phyloP scores from a whole-genome alignment of 2,113 vertebrate species.

The Albula glossodonta region DNA sequence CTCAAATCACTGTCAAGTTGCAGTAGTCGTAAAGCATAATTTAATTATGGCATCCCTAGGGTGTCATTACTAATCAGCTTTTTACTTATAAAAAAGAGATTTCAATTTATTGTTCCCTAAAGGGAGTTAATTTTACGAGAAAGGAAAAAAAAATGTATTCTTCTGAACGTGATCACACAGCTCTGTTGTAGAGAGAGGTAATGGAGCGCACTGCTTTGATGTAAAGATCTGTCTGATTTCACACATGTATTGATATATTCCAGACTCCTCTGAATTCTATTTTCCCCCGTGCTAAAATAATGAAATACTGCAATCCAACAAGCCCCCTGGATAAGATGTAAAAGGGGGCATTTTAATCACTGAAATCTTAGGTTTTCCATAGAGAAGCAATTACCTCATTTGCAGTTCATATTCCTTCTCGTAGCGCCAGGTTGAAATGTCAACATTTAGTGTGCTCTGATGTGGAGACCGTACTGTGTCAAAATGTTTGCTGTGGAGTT shows the following conservation, averaged over 20 bases:
- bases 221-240: constrained; percentile 18
- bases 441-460: neutral
- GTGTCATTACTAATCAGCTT: constrained; percentile 54
- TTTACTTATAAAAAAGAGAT: constrained; percentile 56
- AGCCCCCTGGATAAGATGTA: neutral
- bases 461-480: neutral
- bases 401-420: neutral
- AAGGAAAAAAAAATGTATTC: constrained; percentile 37
- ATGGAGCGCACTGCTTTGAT: constrained; percentile 2
- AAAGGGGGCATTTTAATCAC: neutral
- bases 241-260: constrained; percentile 19
- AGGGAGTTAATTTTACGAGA: constrained; percentile 60
- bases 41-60: constrained; percentile 61
- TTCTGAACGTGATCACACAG: constrained; percentile 14
- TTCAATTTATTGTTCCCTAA: constrained; percentile 61
- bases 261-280: constrained; percentile 11
- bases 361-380: neutral
- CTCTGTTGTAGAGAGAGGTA: neutral
- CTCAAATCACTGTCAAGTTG: constrained; percentile 46
- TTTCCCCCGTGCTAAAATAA: neutral
- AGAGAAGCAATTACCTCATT: neutral
- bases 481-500: neutral
- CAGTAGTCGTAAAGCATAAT: constrained; percentile 54
- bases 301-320: constrained; percentile 16
- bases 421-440: neutral